Percentiles rank a stretch among this genome's conserved stretches.
Conservation (phyloP, 64 coral and sea anemone species). For the Dendrophyllia cribrosa region DNA sequence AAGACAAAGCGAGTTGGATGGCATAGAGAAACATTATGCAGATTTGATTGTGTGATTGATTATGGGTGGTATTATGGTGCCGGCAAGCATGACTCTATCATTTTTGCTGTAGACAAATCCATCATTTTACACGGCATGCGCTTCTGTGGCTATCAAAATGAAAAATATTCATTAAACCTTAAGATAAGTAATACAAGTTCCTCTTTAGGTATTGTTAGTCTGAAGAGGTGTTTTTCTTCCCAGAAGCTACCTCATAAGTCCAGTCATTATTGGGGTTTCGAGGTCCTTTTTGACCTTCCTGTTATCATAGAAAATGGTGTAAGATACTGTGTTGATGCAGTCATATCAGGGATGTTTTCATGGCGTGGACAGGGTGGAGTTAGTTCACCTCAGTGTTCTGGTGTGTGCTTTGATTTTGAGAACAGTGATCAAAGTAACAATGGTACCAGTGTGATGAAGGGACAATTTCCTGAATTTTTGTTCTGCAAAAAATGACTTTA, state of each 20-base stretch:
- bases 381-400: background rate
- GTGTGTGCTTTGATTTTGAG: background rate
- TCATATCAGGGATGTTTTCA: background rate
- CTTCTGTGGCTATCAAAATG: slow-evolving; percentile 4
- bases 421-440: background rate
- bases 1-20: background rate
- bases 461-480: slow-evolving; percentile 11
- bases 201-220: background rate
- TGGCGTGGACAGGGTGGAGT: background rate
- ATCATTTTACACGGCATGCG: background rate
- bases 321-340: slow-evolving; percentile 6
- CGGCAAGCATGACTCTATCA: background rate
- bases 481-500: background rate
- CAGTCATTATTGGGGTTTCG: background rate
- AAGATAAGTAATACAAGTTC: background rate
- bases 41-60: background rate
- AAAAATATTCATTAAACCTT: background rate
- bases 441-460: background rate
- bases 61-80: background rate
- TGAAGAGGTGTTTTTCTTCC: background rate
- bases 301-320: background rate
- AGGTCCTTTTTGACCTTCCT: background rate
- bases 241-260: background rate
- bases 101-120: background rate
- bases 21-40: background rate